Base-by-base conservation (phyloP, 2,113 vertebrate genomes). In the Willisornis vidua region DNA sequence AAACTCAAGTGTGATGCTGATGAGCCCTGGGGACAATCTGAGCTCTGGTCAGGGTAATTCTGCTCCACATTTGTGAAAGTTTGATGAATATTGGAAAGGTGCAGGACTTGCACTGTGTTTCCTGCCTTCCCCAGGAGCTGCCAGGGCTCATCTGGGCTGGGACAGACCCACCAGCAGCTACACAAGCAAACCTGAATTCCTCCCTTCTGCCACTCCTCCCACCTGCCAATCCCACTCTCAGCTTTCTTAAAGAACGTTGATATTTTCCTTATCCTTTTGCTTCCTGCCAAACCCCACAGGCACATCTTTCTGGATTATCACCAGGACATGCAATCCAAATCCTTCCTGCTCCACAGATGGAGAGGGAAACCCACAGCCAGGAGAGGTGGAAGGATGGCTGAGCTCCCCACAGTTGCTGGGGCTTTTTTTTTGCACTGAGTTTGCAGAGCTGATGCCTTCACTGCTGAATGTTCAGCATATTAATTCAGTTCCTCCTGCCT, bases 61-160 rank as follows among this genome's bases (percentile, higher is more conserved):
- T 52, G 51, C 76, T 68, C 49, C 1, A 0, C 6, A 2, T 28
- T 1, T 37, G 39, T 31, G 45, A 6, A 19, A 22, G 28, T 19
- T 65, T 2, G 13, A 26, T 3, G 49, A 63, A 1, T 14, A 10
- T 16, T 54, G 61, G 61, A 28, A 33, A 86, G 31, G 26, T 12
- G 37, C 62, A 75, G 67, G 31, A 51, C 39, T 49, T 49, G 26
- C 3, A 1, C 35, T 65, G 41, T 12, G 29, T 13, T 37, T 71
- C 4, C 4, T 67, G 48, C 89, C 49, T 83, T 71, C 77, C 52
- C 48, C 82, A 70, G 8, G 19, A 75, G 48, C 48, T 84, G 20
- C 28, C 71, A 33, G 74, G 46, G 76, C 55, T 20, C 37, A 13
- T 20, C 29, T 39, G 77, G 3, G 17, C 7, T 3, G 12, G 35